Base-by-base conservation (phyloP, 1,140 invertebrate genomes). In the Microplitis mediator region DNA sequence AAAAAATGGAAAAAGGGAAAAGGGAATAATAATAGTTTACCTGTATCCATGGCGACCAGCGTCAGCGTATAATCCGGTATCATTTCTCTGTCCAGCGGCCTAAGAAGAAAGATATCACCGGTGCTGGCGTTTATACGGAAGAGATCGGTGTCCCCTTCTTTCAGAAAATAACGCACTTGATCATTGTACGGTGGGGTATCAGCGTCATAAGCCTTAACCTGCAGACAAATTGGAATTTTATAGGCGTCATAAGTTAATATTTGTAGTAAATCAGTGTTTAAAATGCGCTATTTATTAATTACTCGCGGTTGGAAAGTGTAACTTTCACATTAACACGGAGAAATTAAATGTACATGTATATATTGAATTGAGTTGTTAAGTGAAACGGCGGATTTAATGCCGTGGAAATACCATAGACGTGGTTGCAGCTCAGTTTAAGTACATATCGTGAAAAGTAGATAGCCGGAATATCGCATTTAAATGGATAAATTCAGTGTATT, bases 1-100 rank as follows among this genome's bases (percentile, higher is more conserved):
- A 56, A 52, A 36, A 54, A 70, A 52, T 36, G 51, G 13, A 32
- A 8, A 4, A 63, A 11, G 13, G 39, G 35, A 65, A 64, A 16
- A 54, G 32, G 74, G 50, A 74, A 36, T 73, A 74, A 89, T 45
- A 45, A 45, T 45, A 5, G 8, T 91, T 91, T 87, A 97, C 95
- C 95, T 74, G 94, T 95, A 89, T 98, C 96, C 93, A 96, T 96
- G 61, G 95, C 96, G 51, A 95, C 93, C 36, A 97, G 87, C 1
- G 94, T 94, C 60, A 97, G 88, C 8, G 92, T 91, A 82, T 97
- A 96, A 84, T 95, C 93, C 39, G 91, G 87, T 80, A 95, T 91
- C 58, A 89, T 83, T 88, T 97, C 96, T 23, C 96, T 89, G 86
- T 97, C 96, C 71, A 97, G 86, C 0, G 94, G 91, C 72, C 92